Percentiles rank a stretch among this genome's conserved stretches.
Conservation (phyloP, 2,113 vertebrate species). For the Cyprinodon variegatus region DNA sequence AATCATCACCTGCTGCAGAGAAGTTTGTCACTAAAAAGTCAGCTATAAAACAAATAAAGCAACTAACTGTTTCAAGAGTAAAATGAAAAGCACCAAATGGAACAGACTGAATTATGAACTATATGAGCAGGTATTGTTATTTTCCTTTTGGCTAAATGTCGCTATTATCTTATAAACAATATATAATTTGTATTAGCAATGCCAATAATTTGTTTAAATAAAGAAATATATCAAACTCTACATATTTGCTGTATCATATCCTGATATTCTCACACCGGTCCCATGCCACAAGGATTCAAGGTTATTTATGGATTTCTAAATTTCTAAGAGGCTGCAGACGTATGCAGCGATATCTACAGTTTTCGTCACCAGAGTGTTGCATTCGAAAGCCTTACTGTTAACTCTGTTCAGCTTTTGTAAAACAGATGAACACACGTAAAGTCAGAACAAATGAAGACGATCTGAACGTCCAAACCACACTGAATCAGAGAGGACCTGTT, state of each 20-base stretch:
- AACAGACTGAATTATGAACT: no score
- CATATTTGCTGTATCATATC: background rate
- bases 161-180: background rate
- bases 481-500: conserved; percentile 80
- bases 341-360: background rate
- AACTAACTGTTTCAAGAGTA: background rate
- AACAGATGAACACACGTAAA: conserved; percentile 62
- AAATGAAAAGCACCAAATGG: no score
- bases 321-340: no score
- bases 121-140: no score
- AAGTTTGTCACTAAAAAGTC: background rate
- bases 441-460: conserved; percentile 63
- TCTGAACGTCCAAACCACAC: conserved; percentile 71
- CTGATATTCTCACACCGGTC: background rate
- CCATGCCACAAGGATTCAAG: background rate
- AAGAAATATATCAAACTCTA: background rate
- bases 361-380: conserved; percentile 66
- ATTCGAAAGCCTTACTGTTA: conserved; percentile 82
- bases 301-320: background rate
- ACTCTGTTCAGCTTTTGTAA: conserved; percentile 66
- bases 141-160: no score
- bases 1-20: background rate
- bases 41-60: background rate
- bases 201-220: background rate
- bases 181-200: background rate